Conservation (phyloP, 1,140 invertebrate genomes). For the Plectus sambesii region DNA sequence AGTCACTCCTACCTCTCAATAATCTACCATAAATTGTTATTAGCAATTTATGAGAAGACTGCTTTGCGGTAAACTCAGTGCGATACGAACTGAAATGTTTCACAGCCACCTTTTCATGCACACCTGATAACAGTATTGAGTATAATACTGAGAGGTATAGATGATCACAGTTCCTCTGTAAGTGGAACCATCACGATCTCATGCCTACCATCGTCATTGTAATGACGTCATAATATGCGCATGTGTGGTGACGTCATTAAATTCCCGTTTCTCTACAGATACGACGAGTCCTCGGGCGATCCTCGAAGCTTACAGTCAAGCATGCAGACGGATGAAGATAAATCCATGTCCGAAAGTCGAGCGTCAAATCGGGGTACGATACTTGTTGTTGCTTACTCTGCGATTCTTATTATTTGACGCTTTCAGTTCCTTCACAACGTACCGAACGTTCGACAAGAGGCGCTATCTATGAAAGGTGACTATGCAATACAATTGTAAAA, state of each 20-base stretch:
- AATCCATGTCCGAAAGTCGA: constrained; percentile 42
- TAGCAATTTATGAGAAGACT: too few species aligned
- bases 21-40: too few species aligned
- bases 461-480: constrained; percentile 21
- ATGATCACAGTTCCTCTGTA: neutral
- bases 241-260: constrained; percentile 2
- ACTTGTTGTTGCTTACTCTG: constrained; percentile 2
- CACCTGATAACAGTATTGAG: too few species aligned
- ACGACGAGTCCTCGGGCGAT: constrained; percentile 40
- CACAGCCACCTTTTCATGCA: too few species aligned
- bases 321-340: constrained; percentile 43
- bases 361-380: constrained; percentile 45
- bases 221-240: too few species aligned
- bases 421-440: constrained; percentile 21
- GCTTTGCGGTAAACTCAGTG: too few species aligned
- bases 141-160: too few species aligned
- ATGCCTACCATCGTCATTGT: too few species aligned
- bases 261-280: constrained; percentile 25
- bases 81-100: too few species aligned
- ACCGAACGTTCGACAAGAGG: constrained; percentile 19
- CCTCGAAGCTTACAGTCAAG: constrained; percentile 38
- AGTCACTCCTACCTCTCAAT: too few species aligned
- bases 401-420: neutral
- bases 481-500: neutral
- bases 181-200: too few species aligned